phyloP scores from a whole-genome alignment of 1,140 invertebrate genomes.

The Pachyrhynchus sulphureomaculatus region DNA sequence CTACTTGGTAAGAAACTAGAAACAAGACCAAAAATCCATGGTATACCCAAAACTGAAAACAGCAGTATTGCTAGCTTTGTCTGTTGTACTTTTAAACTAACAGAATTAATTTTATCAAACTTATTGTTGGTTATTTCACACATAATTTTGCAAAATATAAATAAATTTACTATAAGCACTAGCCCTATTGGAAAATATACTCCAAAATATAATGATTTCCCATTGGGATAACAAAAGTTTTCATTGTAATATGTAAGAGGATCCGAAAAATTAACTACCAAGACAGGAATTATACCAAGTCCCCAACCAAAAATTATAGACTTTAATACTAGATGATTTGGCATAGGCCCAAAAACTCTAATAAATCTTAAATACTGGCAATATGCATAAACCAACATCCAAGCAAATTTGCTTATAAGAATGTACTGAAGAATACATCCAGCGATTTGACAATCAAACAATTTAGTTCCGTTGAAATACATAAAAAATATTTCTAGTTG shows the following conservation, averaged over 20 bases:
- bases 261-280: conserved; percentile 46
- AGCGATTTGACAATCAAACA: conserved; percentile 50
- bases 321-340: conserved; percentile 43
- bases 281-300: conserved; percentile 38
- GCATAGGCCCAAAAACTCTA: conserved; percentile 55
- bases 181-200: conserved; percentile 58
- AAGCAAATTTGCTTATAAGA: conserved; percentile 61
- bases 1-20: conserved; percentile 54
- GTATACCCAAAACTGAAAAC: conserved; percentile 62
- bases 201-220: conserved; percentile 54
- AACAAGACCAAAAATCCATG: conserved; percentile 65
- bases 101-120: conserved; percentile 52
- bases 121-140: conserved; percentile 55
- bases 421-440: conserved; percentile 62
- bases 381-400: conserved; percentile 66
- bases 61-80: conserved; percentile 59
- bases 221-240: conserved; percentile 60
- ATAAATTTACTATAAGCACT: conserved; percentile 57
- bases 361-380: conserved; percentile 64
- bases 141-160: conserved; percentile 58
- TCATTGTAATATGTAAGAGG: conserved; percentile 52
- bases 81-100: conserved; percentile 57
- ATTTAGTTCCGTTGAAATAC: conserved; percentile 55
- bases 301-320: conserved; percentile 44
- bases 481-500: conserved; percentile 60